Percentiles rank a stretch among this genome's conserved stretches.
phyloP scores from a whole-genome alignment of 2,888 invertebrate genomes.

The Philaethria dido region DNA sequence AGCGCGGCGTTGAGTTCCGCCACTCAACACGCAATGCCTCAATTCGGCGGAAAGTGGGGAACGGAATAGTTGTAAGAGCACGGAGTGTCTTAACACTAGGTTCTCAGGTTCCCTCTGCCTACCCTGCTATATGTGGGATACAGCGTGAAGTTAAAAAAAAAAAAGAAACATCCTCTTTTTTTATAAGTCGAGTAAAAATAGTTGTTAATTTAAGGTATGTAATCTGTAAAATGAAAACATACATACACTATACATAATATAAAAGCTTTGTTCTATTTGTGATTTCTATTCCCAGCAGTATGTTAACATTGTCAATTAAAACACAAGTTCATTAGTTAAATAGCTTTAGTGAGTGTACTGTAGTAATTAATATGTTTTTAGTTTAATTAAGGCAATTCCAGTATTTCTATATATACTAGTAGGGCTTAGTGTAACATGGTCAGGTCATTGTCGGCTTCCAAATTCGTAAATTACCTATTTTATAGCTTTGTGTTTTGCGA shows the following conservation, averaged over 20 bases:
- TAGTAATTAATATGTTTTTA: slow-evolving; percentile 19
- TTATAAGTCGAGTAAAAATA: no score
- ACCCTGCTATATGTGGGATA: no score
- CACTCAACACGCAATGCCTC: no score
- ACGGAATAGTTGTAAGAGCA: no score
- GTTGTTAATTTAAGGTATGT: background rate
- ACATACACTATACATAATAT: background rate
- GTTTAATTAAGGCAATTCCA: slow-evolving; percentile 18
- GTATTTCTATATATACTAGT: background rate
- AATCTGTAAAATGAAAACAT: background rate
- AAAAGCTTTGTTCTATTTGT: slow-evolving; percentile 12
- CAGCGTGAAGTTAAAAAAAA: no score
- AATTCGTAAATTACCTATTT: background rate
- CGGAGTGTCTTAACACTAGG: no score
- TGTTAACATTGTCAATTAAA: slow-evolving; percentile 26
- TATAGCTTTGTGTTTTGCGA: no score
- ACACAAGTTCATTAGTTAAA: slow-evolving; percentile 16
- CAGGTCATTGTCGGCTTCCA: background rate
- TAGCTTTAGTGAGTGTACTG: slow-evolving; percentile 18
- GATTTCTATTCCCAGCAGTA: slow-evolving; percentile 5
- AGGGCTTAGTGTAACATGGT: background rate
- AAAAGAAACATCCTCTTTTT: no score
- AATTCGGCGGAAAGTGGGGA: no score
- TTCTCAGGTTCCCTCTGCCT: no score
- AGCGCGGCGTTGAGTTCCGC: no score